Conservation (phyloP, 2,113 vertebrate species). For the Ciconia stormi region DNA sequence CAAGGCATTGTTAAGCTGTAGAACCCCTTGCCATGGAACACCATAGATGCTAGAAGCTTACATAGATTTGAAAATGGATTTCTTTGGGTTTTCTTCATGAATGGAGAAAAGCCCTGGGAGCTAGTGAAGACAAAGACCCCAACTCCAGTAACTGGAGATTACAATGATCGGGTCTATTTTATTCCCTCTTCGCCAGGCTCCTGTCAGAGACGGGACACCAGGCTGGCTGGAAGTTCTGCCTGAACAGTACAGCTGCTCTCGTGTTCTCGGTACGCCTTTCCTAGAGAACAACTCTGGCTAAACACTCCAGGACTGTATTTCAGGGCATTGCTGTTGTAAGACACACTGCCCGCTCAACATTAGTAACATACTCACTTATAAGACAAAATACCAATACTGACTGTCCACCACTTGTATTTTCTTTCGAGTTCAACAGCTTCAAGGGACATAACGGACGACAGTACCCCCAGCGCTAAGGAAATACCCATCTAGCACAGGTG, state of each 20-base stretch:
- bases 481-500: background rate
- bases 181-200: background rate
- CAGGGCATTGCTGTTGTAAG: background rate
- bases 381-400: background rate
- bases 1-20: background rate
- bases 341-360: background rate
- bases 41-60: background rate
- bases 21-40: background rate
- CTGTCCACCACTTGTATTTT: background rate
- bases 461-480: background rate
- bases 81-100: background rate
- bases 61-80: rapidly evolving
- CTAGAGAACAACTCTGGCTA: background rate
- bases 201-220: rapidly evolving
- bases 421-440: background rate
- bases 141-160: background rate
- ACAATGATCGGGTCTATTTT: background rate
- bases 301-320: background rate
- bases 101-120: background rate
- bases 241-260: background rate
- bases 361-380: background rate
- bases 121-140: background rate
- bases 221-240: background rate
- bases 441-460: background rate
- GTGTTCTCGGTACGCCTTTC: background rate